Base-by-base conservation (phyloP, 2,888 invertebrate species). In the Lithosia quadra region DNA sequence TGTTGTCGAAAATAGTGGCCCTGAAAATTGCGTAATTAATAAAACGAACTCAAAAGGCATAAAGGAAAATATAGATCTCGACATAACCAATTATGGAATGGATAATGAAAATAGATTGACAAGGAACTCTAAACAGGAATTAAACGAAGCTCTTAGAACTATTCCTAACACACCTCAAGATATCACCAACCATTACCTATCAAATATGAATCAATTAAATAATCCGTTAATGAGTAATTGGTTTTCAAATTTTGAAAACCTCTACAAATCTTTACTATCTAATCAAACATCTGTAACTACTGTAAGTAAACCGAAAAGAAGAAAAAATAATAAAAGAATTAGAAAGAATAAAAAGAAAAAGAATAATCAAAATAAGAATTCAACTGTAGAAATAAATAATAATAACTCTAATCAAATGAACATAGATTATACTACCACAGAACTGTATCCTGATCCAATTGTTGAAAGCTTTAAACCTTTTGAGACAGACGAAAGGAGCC, bases 201-300 rank as follows among this genome's bases (percentile, higher is more conserved):
- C 68, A 22, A 69, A 65, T 7, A 18, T 77, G 3, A 71, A 76
- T 60, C 70, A 82, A 33, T 58, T 60, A 22, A 69, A 67, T 21
- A 73, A 81, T 64, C 79, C 77, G n/a, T 34, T 66, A 10, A 67
- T 81, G 62, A 65, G 24, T 39, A 63, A 70, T 59, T 81, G 79
- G 43, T 77, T 81, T 22, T 56, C 70, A 9, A 72, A 74, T 22
- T 83, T 71, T 61, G 70, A 74, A 39, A 69, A 75, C 13, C 61
- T 80, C 0, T 81, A 75, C 13, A 67, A 78, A 63, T 63, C 73
- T 21, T 36, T 80, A 64, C 9, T 68, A 18, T 9, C 56, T 43
- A 69, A 71, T 9, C 65, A 43, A 24, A 55, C 65, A 49, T 39
- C 24, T 0, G 60, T 22, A 10, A 21, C 13, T 8, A 72, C 59